Evolutionary conservation across 2,797 vertebrate species (phyloP).

Genomic region (Pagetopsis macropterus): DNA sequence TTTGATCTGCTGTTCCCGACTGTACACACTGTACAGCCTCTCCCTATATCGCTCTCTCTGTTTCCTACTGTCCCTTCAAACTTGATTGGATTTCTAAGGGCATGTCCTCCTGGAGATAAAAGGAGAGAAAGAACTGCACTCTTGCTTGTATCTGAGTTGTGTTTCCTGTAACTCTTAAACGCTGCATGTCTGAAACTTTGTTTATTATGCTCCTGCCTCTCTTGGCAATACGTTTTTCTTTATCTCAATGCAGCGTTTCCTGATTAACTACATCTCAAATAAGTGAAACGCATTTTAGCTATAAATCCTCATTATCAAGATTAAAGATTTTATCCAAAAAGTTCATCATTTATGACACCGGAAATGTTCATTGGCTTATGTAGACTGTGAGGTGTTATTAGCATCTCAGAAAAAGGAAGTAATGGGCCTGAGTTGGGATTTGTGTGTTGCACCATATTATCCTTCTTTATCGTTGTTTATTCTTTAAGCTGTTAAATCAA

Average conservation of each 20-base stretch:
- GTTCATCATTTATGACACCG: background rate
- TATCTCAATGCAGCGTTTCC: too few species aligned
- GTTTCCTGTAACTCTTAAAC: too few species aligned
- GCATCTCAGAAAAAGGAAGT: background rate
- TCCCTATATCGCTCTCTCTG: conserved; percentile 11
- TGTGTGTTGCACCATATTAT: background rate
- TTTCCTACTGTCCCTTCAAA: conserved; percentile 34
- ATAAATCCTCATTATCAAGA: too few species aligned
- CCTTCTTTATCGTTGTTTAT: conserved; percentile 1
- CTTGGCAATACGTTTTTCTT: too few species aligned
- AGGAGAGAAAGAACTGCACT: too few species aligned
- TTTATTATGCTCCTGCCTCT: too few species aligned
- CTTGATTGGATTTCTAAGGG: conserved; percentile 44
- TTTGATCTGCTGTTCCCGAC: conserved; percentile 62
- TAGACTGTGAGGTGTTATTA: background rate
- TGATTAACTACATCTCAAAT: too few species aligned
- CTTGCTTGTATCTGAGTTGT: too few species aligned
- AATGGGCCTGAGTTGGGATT: background rate
- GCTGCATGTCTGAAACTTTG: too few species aligned
- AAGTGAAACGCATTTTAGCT: too few species aligned
- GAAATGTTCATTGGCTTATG: background rate
- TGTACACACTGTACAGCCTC: conserved; percentile 41
- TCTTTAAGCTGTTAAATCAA: background rate
- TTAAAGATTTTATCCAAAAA: too few species aligned
- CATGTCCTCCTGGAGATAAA: conserved; percentile 30